Conservation (phyloP, 1,140 invertebrate genomes). For the Lasioglossum albipes region DNA sequence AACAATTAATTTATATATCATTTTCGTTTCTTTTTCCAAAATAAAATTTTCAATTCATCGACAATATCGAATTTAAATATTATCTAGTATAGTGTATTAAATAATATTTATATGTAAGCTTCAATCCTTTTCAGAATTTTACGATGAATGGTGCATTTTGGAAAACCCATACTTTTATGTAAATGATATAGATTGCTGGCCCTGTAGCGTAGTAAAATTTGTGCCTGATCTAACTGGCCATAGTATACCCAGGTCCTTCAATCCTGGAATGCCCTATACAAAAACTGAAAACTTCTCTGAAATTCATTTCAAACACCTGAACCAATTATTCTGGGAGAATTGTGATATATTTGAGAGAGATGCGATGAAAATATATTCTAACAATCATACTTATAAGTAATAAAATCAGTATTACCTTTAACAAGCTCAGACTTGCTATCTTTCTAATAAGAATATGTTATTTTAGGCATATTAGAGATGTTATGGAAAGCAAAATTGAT, state of each 20-base stretch:
- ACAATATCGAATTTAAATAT: too few relatives aligned
- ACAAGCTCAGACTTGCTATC: neutral
- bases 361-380: constrained; percentile 80
- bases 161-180: constrained; percentile 88
- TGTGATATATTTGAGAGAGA: constrained; percentile 80
- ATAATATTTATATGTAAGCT: too few relatives aligned
- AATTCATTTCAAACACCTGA: constrained; percentile 71
- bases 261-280: constrained; percentile 73
- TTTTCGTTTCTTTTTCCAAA: neutral
- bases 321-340: constrained; percentile 78
- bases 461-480: constrained; percentile 67
- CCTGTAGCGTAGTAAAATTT: constrained; percentile 84
- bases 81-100: too few relatives aligned
- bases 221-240: constrained; percentile 80
- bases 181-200: constrained; percentile 88
- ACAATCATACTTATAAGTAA: constrained; percentile 73
- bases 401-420: neutral
- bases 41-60: neutral
- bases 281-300: constrained; percentile 57
- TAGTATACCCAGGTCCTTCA: constrained; percentile 71
- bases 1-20: too few relatives aligned
- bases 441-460: neutral
- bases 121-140: constrained; percentile 82
- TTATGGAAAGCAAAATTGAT: constrained; percentile 67
- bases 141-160: constrained; percentile 89